Base-by-base conservation (phyloP, 2,113 vertebrate genomes). In the Psophia crepitans region DNA sequence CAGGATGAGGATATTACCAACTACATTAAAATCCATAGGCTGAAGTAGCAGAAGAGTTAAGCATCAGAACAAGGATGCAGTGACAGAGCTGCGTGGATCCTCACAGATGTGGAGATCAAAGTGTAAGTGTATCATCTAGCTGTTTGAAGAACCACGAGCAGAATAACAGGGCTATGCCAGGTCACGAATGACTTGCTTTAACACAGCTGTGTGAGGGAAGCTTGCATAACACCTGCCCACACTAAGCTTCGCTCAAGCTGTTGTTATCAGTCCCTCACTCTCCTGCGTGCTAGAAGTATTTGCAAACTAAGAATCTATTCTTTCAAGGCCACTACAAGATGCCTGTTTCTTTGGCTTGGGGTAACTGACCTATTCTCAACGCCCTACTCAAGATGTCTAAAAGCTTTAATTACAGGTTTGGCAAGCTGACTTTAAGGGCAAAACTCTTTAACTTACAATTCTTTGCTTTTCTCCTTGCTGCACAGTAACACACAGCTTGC, bases 151-250 rank as follows among this genome's bases (percentile, higher is more conserved):
- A 46, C 8, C 46, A 88, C 5, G 10, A 94, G 63, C 86, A 87
- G 90, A 96, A 93, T 68, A 83, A 65, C 84, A 93, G 80, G 79
- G 89, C 93, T 97, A 58, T 33, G 78, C 76, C 44, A 65, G 96
- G 96, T 97, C 95, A 95, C 19, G 3, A 93, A 51, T 95, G 54
- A 81, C 76, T 97, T 96, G 87, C 83, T 96, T 91, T 93, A 94
- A 51, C 89, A 93, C 87, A 96, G 90, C 89, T 97, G 90, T 87
- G 89, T 95, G 94, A 97, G 90, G 93, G 95, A 97, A 97, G 90
- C 95, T 97, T 97, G 93, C 92, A 95, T 97, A 97, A 97, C 94
- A 95, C 97, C 96, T 96, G 87, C 96, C 96, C 89, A 95, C 97
- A 83, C 94, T 80, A 9, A 89, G 90, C 84, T 93, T 75, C 93